phyloP scores from a whole-genome alignment of 2,888 invertebrate species.

The Cerastis leucographa region DNA sequence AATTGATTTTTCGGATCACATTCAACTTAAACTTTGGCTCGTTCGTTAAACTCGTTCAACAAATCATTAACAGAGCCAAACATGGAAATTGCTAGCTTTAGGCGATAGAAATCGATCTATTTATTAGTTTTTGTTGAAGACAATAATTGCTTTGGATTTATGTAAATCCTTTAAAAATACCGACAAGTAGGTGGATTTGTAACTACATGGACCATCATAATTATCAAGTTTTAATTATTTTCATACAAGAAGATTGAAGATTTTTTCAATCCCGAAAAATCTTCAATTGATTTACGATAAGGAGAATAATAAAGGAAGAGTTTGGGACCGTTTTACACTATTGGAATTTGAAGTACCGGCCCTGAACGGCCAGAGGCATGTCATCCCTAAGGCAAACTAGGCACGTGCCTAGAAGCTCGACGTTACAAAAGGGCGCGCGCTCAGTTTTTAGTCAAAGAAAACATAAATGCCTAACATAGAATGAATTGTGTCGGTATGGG shows the following conservation, averaged over 20 bases:
- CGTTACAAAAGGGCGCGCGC: too few relatives aligned
- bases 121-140: constrained; percentile 21
- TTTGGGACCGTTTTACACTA: not conserved
- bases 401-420: too few relatives aligned
- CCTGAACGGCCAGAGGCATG: not conserved
- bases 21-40: constrained; percentile 16
- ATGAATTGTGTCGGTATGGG: too few relatives aligned
- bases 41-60: constrained; percentile 50
- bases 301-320: not conserved
- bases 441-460: too few relatives aligned
- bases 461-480: too few relatives aligned
- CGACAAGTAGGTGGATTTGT: too few relatives aligned
- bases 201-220: not conserved
- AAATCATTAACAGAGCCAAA: constrained; percentile 30
- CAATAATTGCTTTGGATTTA: constrained; percentile 21
- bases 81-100: constrained; percentile 19
- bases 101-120: constrained; percentile 24
- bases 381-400: too few relatives aligned
- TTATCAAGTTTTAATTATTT: not conserved
- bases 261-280: not conserved
- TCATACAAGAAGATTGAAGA: not conserved
- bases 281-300: not conserved
- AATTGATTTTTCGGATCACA: constrained; percentile 55
- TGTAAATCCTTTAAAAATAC: constrained; percentile 15
- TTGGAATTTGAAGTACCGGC: not conserved